phyloP scores from a whole-genome alignment of 2,113 vertebrate genomes.

The Epinephelus moara region DNA sequence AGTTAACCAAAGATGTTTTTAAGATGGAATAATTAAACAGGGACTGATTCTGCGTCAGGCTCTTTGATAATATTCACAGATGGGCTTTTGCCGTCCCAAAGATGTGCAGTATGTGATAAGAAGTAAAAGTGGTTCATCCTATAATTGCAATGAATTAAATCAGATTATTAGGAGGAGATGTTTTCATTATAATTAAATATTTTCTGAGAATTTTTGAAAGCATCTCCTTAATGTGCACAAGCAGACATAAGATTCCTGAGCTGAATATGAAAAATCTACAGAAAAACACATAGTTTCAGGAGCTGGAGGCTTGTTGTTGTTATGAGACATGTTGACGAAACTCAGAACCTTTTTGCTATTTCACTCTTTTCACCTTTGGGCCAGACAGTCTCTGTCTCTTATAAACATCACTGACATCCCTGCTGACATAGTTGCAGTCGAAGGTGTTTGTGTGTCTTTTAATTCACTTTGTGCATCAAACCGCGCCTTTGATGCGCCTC shows the following conservation, averaged over 20 bases:
- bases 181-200: background rate
- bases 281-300: background rate
- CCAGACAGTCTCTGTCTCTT: constrained; percentile 41
- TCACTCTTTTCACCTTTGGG: constrained; percentile 34
- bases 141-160: background rate
- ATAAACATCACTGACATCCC: constrained; percentile 54
- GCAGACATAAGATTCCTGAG: background rate
- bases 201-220: background rate
- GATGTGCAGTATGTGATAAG: background rate
- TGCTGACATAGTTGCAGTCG: constrained; percentile 46
- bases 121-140: background rate
- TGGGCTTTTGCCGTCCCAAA: background rate
- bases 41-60: background rate
- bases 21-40: background rate
- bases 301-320: constrained; percentile 10
- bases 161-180: background rate
- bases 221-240: background rate
- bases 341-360: constrained; percentile 17
- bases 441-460: constrained; percentile 53
- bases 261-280: background rate
- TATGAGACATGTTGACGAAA: constrained; percentile 10
- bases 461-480: constrained; percentile 73
- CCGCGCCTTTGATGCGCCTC: constrained; percentile 74
- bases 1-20: background rate
- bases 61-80: background rate